Conservation (phyloP, 2,113 vertebrate species). For the Coturnix japonica region DNA sequence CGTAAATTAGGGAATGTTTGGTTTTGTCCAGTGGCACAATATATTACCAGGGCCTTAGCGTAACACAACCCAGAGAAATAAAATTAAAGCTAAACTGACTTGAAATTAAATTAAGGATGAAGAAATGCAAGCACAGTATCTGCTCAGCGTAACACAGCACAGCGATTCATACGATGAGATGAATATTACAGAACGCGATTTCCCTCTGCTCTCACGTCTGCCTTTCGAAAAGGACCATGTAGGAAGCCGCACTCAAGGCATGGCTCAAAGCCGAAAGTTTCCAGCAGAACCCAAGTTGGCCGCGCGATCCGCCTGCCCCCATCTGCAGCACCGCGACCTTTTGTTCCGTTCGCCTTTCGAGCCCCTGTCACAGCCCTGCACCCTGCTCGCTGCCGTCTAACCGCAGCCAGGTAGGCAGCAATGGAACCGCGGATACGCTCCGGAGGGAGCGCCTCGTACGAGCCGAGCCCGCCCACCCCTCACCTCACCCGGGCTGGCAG, state of each 20-base stretch:
- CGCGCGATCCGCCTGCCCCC: not conserved
- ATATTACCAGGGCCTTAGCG: not conserved
- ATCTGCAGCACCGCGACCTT: not conserved
- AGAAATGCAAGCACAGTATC: fast-evolving
- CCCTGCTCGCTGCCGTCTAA: not conserved
- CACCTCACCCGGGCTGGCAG: not conserved
- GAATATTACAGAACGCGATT: not conserved
- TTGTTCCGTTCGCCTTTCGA: fast-evolving
- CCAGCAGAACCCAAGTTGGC: not conserved
- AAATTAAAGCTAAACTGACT: not conserved
- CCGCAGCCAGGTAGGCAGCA: not conserved
- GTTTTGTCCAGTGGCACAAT: not conserved
- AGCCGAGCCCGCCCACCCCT: not conserved
- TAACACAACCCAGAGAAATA: not conserved
- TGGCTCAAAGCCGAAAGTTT: not conserved
- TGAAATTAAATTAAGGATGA: not conserved
- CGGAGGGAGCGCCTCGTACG: not conserved
- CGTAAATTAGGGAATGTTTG: not conserved
- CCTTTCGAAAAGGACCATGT: not conserved
- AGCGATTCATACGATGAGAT: not conserved
- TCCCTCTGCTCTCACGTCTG: not conserved
- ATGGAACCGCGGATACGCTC: not conserved
- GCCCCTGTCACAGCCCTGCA: fast-evolving
- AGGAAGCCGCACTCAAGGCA: not conserved
- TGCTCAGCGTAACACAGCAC: not conserved